Evolutionary conservation across 2,888 invertebrate species (phyloP), one percentile per base, ranked within the genome.

Genomic region (Atethmia centrago): DNA sequence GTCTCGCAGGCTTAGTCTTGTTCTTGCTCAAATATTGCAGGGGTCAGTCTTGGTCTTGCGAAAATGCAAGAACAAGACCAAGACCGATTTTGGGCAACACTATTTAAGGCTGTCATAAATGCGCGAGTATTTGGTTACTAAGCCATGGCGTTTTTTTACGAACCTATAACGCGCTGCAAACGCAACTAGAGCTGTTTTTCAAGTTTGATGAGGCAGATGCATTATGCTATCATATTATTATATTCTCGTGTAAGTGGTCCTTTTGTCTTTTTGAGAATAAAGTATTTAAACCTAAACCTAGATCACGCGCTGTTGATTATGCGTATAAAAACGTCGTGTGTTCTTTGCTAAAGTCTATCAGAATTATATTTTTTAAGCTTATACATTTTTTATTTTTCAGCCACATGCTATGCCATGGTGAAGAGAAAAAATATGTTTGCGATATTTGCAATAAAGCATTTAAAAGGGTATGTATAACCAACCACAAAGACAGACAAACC

Each of bases 371-470:
- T 40, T 71, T 70, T 51, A 45, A 53, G 36, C 5, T 0, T 0
- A 12, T 68, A 14, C 31, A 10, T 45, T 25, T 42, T 42, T 71
- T 59, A 16, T 63, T 70, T 93, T 94, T 84, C 91, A 94, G 94
- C 19, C 94, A 94, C 65, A 85, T 88, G 86, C 0, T 59, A 42
- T 64, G 59, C 28, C 95, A 95, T 75, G 71, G 73, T 1, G 85
- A 87, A 36, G 86, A 84, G 47, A 92, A 79, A 78, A 89, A 87
- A 47, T 79, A 84, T 79, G 64, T 89, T 62, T 95, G 95, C 82
- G 82, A 91, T 7, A 78, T 90, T 62, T 95, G 95, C 84, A 91
- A 79, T 67, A 94, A 93, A 82, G 86, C 87, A 59, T 95, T 93
- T 85, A 94, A 92, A 88, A 85, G 89, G 90, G 95, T 94, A 89